Conservation (phyloP, 2,888 invertebrate species). For the Vandiemenella viatica region DNA sequence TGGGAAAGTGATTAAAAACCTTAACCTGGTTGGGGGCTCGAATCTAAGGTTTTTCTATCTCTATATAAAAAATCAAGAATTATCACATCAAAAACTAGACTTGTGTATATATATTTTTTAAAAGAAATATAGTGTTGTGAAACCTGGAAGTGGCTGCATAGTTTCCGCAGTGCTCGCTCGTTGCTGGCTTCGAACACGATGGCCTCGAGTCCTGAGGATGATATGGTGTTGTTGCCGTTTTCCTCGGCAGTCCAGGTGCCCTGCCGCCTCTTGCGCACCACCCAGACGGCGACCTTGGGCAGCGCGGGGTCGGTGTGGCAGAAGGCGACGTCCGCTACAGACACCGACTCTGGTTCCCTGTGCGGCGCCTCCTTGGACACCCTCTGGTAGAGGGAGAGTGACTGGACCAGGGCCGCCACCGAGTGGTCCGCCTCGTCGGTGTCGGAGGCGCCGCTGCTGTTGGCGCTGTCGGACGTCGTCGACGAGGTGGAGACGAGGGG, state of each 20-base stretch:
- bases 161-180: conserved; percentile 20
- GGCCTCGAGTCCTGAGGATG: conserved; percentile 18
- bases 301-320: conserved; percentile 24
- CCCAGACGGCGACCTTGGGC: conserved; percentile 24
- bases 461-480: conserved; percentile 19
- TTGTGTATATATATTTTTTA: too few species aligned
- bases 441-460: conserved; percentile 22
- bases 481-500: conserved; percentile 7
- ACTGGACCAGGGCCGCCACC: conserved; percentile 7
- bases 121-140: too few species aligned
- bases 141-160: conserved; percentile 22
- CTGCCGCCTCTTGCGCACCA: conserved; percentile 19
- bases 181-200: conserved; percentile 22
- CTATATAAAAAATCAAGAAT: too few species aligned
- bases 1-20: too few species aligned
- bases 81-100: too few species aligned
- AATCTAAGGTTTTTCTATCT: too few species aligned
- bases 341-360: conserved; percentile 15
- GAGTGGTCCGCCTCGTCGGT: conserved; percentile 17
- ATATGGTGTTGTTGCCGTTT: not conserved
- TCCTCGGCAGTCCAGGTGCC: conserved; percentile 1
- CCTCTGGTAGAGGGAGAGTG: conserved; percentile 10
- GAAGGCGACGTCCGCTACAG: conserved; percentile 23
- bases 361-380: not conserved
- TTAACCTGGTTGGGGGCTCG: too few species aligned